These are phyloP conservation scores for Podiceps cristatus DNA, from an alignment of 2,113 vertebrate genomes.

Conservation along the genomic window DNA sequence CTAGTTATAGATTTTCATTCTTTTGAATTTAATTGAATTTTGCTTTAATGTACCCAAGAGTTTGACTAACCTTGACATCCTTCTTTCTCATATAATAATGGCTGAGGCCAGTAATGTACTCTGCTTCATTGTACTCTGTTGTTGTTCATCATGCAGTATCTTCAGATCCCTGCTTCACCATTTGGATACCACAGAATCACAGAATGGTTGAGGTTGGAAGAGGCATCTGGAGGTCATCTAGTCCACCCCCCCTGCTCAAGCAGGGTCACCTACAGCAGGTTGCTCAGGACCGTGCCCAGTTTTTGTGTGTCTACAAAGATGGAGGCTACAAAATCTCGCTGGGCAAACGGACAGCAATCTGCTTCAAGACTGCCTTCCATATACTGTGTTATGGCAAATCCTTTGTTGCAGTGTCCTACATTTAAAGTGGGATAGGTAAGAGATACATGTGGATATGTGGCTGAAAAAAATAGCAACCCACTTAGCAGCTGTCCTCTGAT, in stretches of 20 bases:
- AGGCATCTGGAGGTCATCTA: not conserved
- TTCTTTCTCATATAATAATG: not conserved
- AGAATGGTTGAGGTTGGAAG: not conserved
- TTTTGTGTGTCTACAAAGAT: not conserved
- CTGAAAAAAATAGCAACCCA: not conserved
- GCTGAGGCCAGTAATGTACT: not conserved
- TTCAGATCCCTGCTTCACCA: not conserved
- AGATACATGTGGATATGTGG: not conserved
- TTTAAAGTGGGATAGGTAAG: not conserved
- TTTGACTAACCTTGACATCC: not conserved
- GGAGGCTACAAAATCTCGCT: not conserved
- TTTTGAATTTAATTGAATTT: not conserved
- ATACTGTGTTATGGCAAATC: not conserved
- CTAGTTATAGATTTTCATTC: not conserved
- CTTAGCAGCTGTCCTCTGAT: not conserved
- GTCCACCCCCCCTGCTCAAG: not conserved
- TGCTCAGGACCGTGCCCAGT: not conserved
- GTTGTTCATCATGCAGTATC: not conserved
- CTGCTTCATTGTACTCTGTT: not conserved
- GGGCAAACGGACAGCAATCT: not conserved
- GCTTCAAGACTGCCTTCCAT: not conserved
- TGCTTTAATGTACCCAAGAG: not conserved
- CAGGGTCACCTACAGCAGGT: not conserved
- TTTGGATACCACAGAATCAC: not conserved
- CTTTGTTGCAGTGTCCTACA: not conserved